Evolutionary conservation across 2,113 vertebrate genomes (phyloP), one percentile per base, ranked within the genome.

Genomic region (Aegotheles bennettii): DNA sequence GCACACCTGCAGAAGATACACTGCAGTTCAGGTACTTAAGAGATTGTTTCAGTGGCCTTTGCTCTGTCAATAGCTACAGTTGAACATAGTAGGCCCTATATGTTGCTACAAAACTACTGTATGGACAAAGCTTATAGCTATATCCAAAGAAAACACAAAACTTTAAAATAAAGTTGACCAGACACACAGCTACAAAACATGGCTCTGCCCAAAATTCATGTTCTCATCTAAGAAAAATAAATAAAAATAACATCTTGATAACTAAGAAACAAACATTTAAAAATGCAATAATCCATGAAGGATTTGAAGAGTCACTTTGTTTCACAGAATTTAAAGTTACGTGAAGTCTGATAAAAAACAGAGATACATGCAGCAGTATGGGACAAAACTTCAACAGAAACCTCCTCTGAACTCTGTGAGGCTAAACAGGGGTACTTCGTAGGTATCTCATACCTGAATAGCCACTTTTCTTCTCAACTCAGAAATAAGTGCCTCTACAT

Each of bases 11-110:
- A 59, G 7, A 78, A 75, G 11, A 63, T 19, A 31, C 1, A 75
- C 0, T 0, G n/a, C 7, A 21, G 3, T 29, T 54, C 47, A 33
- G 17, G 15, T n/a, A 70, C 6, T 20, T 69, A 23, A 82, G 28
- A 79, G 18, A 47, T 5, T 70, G 51, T 42, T 82, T 33, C 47
- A 75, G 33, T 3, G 82, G 35, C 35, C 71, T 91, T 42, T 75
- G 18, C 8, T 60, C 40, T 57, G 6, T 59, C 69, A 70, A 0
- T 60, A 73, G 20, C 48, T 50, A 47, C 12, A 64, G 20, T 1
- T 67, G 10, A 71, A 79, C 7, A 35, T 24, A 60, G 0, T n/a
- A 61, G 7, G 12, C 11, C 3, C 0, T 31, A 4, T 4, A 60
- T 19, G 7, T 15, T 10, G 3, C 24, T 19, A 9, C 2, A 2